Percentiles rank a stretch among this genome's conserved stretches.
Evolutionary conservation across 1,140 invertebrate genomes (phyloP).

Genomic region (Temnothorax longispinosus): DNA sequence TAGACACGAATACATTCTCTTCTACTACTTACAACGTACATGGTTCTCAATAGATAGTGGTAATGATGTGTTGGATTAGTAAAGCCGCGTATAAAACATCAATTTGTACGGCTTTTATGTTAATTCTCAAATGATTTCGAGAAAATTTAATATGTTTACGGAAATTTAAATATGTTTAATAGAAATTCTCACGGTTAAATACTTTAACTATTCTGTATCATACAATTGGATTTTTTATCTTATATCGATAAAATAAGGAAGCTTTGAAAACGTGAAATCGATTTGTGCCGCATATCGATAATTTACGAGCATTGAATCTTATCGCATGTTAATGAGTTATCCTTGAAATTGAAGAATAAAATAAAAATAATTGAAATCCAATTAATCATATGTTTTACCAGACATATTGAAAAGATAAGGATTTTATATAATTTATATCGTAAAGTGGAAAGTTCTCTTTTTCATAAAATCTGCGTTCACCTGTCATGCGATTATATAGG

Average conservation of each 20-base stretch:
- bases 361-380: neutral
- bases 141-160: neutral
- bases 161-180: neutral
- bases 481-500: conserved; percentile 21
- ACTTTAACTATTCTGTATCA: neutral
- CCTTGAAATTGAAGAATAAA: neutral
- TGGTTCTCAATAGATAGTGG: neutral
- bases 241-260: neutral
- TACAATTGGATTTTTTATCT: neutral
- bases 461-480: conserved; percentile 15
- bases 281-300: neutral
- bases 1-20: conserved; percentile 16
- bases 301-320: neutral
- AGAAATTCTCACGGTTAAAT: neutral
- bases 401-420: neutral
- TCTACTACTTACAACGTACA: neutral
- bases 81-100: neutral
- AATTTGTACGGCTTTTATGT: too few species aligned
- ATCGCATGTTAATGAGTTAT: neutral
- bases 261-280: neutral
- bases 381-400: neutral
- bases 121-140: neutral
- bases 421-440: neutral
- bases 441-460: neutral
- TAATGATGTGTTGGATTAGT: neutral